Evolutionary conservation across 2,888 invertebrate species (phyloP).

Genomic region (Hypolimnas misippus): DNA sequence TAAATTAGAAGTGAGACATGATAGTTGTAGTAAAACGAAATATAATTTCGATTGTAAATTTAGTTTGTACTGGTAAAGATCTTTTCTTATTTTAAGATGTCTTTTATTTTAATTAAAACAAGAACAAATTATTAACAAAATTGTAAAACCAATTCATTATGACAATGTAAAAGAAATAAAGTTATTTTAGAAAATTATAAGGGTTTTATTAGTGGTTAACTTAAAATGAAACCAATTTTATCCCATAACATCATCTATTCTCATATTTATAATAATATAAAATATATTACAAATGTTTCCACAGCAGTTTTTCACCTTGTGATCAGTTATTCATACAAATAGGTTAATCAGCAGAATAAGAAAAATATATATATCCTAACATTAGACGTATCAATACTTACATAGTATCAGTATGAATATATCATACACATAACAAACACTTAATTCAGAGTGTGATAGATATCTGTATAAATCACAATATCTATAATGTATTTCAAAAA

Average conservation of each 20-base stretch:
- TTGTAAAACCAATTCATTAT: background rate
- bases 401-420: background rate
- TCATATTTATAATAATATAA: slow-evolving; percentile 22
- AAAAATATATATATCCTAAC: slow-evolving; percentile 19
- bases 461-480: slow-evolving; percentile 24
- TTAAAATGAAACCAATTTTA: background rate
- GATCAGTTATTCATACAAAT: slow-evolving; percentile 18
- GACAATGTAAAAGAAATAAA: background rate
- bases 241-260: slow-evolving; percentile 13
- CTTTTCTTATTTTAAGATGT: background rate
- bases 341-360: slow-evolving; percentile 14
- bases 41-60: background rate
- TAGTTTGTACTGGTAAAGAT: background rate
- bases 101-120: background rate
- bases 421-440: slow-evolving; percentile 8
- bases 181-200: background rate
- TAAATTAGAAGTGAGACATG: background rate
- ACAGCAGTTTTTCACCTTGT: slow-evolving; percentile 18
- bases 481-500: slow-evolving; percentile 20
- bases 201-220: background rate
- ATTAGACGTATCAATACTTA: slow-evolving; percentile 6
- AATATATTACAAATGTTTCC: slow-evolving; percentile 27
- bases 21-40: background rate
- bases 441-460: slow-evolving; percentile 3
- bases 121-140: background rate